Evolutionary conservation across 2,888 invertebrate species (phyloP).

Genomic region (Phlogophora meticulosa): DNA sequence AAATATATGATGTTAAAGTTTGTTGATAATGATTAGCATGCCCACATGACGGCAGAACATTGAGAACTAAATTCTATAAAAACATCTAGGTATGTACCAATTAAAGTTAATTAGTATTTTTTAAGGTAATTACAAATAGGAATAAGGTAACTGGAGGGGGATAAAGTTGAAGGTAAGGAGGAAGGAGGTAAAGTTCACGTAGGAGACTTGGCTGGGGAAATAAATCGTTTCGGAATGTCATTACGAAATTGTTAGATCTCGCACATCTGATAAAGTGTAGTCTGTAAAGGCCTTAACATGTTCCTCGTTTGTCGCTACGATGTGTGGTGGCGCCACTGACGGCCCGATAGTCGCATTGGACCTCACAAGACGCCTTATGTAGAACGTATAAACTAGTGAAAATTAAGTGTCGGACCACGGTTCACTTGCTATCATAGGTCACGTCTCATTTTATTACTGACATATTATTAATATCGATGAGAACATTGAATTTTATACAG

Average conservation of each 20-base stretch:
- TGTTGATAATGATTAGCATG: too few species aligned
- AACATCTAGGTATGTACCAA: too few species aligned
- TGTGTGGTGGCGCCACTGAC: conserved; percentile 80
- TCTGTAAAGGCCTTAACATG: conserved; percentile 70
- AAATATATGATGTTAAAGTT: too few species aligned
- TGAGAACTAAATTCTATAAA: too few species aligned
- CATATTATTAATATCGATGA: conserved; percentile 87
- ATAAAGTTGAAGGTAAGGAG: not conserved
- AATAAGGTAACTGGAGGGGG: not conserved
- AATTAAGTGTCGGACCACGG: conserved; percentile 87
- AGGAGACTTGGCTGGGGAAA: not conserved
- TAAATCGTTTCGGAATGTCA: conserved; percentile 3
- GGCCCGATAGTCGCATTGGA: conserved; percentile 75
- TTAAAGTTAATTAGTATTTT: too few species aligned
- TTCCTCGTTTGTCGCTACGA: conserved; percentile 71
- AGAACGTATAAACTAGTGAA: conserved; percentile 88
- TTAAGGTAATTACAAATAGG: too few species aligned
- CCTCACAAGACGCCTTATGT: conserved; percentile 87
- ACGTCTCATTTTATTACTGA: conserved; percentile 88
- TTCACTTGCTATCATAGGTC: conserved; percentile 87
- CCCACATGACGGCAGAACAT: too few species aligned
- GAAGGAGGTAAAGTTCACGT: not conserved
- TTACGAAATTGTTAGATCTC: conserved; percentile 26
- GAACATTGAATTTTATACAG: conserved; percentile 86
- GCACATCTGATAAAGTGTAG: conserved; percentile 41